Evolutionary conservation across 2,888 invertebrate genomes (phyloP).

Genomic region (Heliconius ethilla): DNA sequence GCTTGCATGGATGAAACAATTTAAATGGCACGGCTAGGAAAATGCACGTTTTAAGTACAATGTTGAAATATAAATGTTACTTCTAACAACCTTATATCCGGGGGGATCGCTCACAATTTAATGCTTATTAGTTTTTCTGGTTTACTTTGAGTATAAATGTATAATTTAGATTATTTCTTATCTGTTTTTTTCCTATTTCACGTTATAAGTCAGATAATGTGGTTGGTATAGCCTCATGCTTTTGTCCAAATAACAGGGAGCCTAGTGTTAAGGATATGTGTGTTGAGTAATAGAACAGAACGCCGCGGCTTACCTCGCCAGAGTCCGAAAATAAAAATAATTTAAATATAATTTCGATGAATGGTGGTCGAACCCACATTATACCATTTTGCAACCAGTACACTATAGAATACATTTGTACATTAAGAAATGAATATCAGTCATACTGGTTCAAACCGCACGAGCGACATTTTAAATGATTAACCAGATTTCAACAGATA

Average conservation of each 20-base stretch:
- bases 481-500: too few species aligned
- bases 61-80: slow-evolving; percentile 12
- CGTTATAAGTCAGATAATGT: not conserved
- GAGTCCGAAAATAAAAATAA: not conserved
- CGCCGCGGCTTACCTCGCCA: not conserved
- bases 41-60: slow-evolving; percentile 18
- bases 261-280: too few species aligned
- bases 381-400: too few species aligned
- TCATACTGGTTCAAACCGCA: too few species aligned
- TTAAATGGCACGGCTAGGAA: slow-evolving; percentile 1
- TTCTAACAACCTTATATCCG: slow-evolving; percentile 3
- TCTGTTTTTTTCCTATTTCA: not conserved
- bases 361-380: too few species aligned
- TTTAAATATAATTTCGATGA: not conserved
- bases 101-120: not conserved
- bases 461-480: too few species aligned
- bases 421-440: too few species aligned
- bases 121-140: slow-evolving; percentile 1
- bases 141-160: not conserved
- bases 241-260: too few species aligned
- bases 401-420: too few species aligned
- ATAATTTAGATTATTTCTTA: not conserved
- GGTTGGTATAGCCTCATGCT: too few species aligned
- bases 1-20: not conserved
- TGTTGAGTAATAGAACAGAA: not conserved